Percentiles rank a stretch among this genome's conserved stretches.
phyloP scores from a whole-genome alignment of 2,888 invertebrate species.

The Limnephilus marmoratus region DNA sequence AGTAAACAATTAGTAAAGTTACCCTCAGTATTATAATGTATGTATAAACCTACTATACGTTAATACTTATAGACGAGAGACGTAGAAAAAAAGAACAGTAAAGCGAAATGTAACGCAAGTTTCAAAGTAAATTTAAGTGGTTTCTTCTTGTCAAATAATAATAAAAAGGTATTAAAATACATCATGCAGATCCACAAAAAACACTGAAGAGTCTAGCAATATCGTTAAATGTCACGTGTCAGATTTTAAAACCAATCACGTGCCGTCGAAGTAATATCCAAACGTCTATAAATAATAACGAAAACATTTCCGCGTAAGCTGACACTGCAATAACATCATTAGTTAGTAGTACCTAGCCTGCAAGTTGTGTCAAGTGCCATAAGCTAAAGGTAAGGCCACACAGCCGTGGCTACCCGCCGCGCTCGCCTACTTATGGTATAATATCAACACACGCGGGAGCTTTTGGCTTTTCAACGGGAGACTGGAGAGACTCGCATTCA shows the following conservation, averaged over 20 bases:
- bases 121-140: no score
- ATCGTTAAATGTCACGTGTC: neutral
- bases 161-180: neutral
- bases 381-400: constrained; percentile 53
- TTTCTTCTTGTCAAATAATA: no score
- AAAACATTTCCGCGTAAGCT: constrained; percentile 45
- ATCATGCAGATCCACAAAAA: neutral
- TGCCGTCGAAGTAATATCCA: neutral
- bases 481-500: neutral
- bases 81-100: no score
- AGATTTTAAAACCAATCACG: neutral
- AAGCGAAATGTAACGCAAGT: no score
- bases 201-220: neutral
- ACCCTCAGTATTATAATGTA: no score
- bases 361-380: constrained; percentile 46
- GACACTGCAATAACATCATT: constrained; percentile 60
- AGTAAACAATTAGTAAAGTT: no score
- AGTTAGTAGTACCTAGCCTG: constrained; percentile 40
- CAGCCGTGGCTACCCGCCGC: constrained; percentile 28
- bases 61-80: no score
- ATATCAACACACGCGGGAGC: constrained; percentile 22
- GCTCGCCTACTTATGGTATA: neutral
- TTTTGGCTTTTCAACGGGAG: neutral
- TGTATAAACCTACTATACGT: no score
- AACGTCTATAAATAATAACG: neutral